phyloP scores from a whole-genome alignment of 2,113 vertebrate genomes.

The Syngnathus scovelli region DNA sequence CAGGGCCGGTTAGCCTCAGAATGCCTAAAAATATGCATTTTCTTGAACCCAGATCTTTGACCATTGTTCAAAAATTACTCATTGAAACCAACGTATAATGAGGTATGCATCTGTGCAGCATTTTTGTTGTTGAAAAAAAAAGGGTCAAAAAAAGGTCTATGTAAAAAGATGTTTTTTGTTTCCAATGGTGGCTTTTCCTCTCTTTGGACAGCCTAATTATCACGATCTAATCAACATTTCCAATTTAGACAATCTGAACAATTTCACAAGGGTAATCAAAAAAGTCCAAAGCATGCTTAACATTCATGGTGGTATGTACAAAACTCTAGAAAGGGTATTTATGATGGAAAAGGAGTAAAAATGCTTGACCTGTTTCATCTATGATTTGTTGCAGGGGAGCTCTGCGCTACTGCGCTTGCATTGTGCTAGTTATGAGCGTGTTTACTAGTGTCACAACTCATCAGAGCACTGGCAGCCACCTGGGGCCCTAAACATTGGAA shows the following conservation, averaged over 20 bases:
- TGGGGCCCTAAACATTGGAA: slow-evolving; percentile 33
- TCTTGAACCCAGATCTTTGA: slow-evolving; percentile 55
- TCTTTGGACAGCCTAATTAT: not conserved
- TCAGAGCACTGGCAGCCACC: slow-evolving; percentile 44
- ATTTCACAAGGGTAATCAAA: not conserved
- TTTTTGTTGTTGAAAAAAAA: not conserved
- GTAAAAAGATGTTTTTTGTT: not conserved
- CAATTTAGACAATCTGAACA: not conserved
- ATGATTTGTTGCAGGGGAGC: slow-evolving; percentile 14
- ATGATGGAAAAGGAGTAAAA: not conserved
- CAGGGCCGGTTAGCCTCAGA: slow-evolving; percentile 50
- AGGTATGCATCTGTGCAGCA: not conserved
- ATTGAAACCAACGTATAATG: not conserved
- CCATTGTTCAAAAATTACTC: slow-evolving; percentile 53
- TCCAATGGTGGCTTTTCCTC: not conserved
- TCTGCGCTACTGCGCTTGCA: slow-evolving; percentile 19
- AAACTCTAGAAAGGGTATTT: not conserved
- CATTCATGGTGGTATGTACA: not conserved
- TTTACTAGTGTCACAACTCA: slow-evolving; percentile 43
- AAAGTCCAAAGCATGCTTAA: not conserved
- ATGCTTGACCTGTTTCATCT: not conserved
- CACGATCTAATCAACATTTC: not conserved
- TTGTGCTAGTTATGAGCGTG: slow-evolving; percentile 26
- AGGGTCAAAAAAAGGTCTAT: no score
- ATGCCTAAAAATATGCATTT: slow-evolving; percentile 68